phyloP scores from a whole-genome alignment of 1,140 invertebrate species.

The Trichonephila clavipes region DNA sequence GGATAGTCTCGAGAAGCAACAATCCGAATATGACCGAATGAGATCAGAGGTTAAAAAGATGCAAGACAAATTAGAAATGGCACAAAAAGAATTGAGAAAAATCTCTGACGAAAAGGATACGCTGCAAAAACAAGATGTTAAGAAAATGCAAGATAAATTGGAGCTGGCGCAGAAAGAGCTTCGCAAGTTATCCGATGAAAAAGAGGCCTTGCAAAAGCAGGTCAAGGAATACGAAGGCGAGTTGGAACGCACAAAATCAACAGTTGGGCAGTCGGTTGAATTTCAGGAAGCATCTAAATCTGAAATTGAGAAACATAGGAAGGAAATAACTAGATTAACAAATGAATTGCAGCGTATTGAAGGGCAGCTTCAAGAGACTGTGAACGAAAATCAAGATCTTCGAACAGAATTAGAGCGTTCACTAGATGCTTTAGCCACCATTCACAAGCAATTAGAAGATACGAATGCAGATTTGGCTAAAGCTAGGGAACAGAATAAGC shows the following conservation, averaged over 20 bases:
- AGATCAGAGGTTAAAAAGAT: constrained; percentile 88
- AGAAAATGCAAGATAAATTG: constrained; percentile 88
- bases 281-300: constrained; percentile 51
- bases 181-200: constrained; percentile 78
- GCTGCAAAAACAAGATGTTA: constrained; percentile 83
- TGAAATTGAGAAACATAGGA: constrained; percentile 62
- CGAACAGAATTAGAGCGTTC: constrained; percentile 78
- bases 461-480: constrained; percentile 76
- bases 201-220: constrained; percentile 78
- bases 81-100: constrained; percentile 84
- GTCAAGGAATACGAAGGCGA: constrained; percentile 77
- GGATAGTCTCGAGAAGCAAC: constrained; percentile 66
- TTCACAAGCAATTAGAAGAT: constrained; percentile 78
- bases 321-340: constrained; percentile 81
- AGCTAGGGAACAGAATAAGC: constrained; percentile 76
- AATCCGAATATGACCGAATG: constrained; percentile 81
- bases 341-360: constrained; percentile 87
- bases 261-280: constrained; percentile 52
- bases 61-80: constrained; percentile 88
- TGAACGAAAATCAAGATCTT: constrained; percentile 80
- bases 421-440: constrained; percentile 77
- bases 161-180: constrained; percentile 86
- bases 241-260: constrained; percentile 71
- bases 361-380: constrained; percentile 85
- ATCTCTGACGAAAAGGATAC: constrained; percentile 78